phyloP scores from a whole-genome alignment of 1,140 invertebrate species.

The Bactericera cockerelli region DNA sequence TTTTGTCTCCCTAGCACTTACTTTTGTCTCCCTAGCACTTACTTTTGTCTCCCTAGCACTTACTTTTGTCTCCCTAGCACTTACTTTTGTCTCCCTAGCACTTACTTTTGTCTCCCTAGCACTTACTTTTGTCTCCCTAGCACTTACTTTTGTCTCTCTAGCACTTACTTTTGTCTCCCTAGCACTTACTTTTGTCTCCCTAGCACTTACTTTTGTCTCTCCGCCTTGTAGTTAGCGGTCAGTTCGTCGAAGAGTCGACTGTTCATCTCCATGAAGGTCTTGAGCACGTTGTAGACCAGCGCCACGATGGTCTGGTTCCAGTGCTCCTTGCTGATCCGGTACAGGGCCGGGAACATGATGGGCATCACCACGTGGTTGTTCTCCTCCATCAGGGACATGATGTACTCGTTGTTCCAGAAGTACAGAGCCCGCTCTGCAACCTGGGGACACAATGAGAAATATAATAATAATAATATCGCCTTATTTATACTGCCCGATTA shows the following conservation, averaged over 20 bases:
- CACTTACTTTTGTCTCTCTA: no score
- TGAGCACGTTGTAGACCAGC: slow-evolving; percentile 97
- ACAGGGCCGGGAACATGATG: slow-evolving; percentile 92
- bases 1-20: no score
- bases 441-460: slow-evolving; percentile 46
- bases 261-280: slow-evolving; percentile 99
- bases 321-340: slow-evolving; percentile 96
- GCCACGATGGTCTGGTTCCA: slow-evolving; percentile 99
- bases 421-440: slow-evolving; percentile 90
- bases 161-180: no score
- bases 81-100: no score
- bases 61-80: no score
- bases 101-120: no score
- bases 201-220: slow-evolving; percentile 88
- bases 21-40: no score
- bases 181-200: no score
- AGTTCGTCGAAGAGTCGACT: slow-evolving; percentile 97
- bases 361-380: slow-evolving; percentile 83
- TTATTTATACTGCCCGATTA: no score
- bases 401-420: slow-evolving; percentile 96
- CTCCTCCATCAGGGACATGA: slow-evolving; percentile 86
- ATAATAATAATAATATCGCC: no score
- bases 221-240: slow-evolving; percentile 93
- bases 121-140: no score
- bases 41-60: no score